A percentile compares a stretch with the other conserved stretches of the same genome.
Conservation (phyloP, 2,113 vertebrate species). For the Corvus cornix region DNA sequence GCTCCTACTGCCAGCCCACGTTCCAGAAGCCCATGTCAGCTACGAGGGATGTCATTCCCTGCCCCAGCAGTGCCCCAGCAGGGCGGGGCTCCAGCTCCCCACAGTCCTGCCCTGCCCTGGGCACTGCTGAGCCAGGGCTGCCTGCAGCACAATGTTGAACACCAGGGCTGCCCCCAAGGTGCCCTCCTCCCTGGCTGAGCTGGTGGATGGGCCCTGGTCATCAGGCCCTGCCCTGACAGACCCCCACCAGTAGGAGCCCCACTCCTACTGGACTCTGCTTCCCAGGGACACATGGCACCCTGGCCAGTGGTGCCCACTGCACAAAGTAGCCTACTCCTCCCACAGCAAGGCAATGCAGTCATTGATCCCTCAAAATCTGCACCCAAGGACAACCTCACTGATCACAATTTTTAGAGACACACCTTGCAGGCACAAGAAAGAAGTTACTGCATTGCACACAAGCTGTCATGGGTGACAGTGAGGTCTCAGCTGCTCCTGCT, state of each 20-base stretch:
- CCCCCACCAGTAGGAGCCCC: neutral
- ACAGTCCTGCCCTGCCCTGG: neutral
- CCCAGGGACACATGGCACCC: fast-evolving
- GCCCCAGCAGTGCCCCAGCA: fast-evolving
- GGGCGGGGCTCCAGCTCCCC: neutral
- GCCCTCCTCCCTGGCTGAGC: neutral
- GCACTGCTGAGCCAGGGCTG: neutral
- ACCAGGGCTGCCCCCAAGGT: neutral
- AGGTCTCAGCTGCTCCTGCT: neutral
- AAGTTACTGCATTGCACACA: neutral
- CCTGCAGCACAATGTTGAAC: neutral
- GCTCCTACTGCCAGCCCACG: fast-evolving
- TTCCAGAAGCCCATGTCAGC: neutral
- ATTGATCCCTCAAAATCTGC: neutral
- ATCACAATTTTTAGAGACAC: neutral
- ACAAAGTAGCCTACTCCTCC: neutral
- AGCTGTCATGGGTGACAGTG: neutral
- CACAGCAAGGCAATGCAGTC: neutral
- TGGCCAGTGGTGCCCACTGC: too few relatives aligned
- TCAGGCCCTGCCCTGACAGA: neutral
- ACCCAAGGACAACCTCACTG: neutral
- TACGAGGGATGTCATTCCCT: fast-evolving
- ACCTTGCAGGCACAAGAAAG: neutral
- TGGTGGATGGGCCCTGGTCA: fast-evolving
- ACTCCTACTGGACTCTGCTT: neutral